A percentile compares a stretch with the other conserved stretches of the same genome.
Evolutionary conservation across 2,888 invertebrate species (phyloP).

Genomic region (Euzophera pinguis): DNA sequence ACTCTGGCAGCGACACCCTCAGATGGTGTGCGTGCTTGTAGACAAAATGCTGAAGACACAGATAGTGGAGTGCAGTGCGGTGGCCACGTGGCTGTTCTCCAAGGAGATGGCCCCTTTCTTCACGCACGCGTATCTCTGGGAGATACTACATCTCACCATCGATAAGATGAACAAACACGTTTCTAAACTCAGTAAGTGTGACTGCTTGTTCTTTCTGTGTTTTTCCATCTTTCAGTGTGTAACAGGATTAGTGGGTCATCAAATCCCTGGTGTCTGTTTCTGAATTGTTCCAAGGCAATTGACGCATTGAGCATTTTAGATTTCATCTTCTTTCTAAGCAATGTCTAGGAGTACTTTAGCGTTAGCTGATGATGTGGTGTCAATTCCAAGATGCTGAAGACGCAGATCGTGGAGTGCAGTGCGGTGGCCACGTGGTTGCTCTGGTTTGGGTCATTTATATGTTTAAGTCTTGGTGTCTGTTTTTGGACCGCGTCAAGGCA

Average conservation of each 20-base stretch:
- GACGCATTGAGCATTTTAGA: too few relatives aligned
- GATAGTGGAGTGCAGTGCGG: slow-evolving; percentile 97
- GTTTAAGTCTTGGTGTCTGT: too few relatives aligned
- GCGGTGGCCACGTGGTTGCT: slow-evolving; percentile 99
- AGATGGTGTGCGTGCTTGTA: slow-evolving; percentile 97
- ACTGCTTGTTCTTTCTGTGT: not conserved
- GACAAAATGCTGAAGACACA: slow-evolving; percentile 99
- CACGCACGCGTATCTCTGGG: slow-evolving; percentile 97
- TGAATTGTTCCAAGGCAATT: too few relatives aligned
- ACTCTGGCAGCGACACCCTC: slow-evolving; percentile 97
- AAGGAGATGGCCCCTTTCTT: slow-evolving; percentile 93
- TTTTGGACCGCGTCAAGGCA: too few relatives aligned
- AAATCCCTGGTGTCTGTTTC: too few relatives aligned
- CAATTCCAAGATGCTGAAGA: slow-evolving; percentile 98
- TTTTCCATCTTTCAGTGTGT: too few relatives aligned
- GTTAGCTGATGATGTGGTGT: slow-evolving; percentile 98
- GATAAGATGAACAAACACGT: slow-evolving; percentile 98
- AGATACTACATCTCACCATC: slow-evolving; percentile 96
- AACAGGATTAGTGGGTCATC: too few relatives aligned
- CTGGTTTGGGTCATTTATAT: slow-evolving; percentile 48
- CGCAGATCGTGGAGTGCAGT: slow-evolving; percentile 97
- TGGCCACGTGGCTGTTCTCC: slow-evolving; percentile 98
- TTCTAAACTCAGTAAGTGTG: slow-evolving; percentile 84
- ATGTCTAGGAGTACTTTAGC: slow-evolving; percentile 96
- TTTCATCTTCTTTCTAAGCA: too few relatives aligned